Evolutionary conservation across 1,140 invertebrate genomes (phyloP).

Genomic region (Drosophila nannoptera): DNA sequence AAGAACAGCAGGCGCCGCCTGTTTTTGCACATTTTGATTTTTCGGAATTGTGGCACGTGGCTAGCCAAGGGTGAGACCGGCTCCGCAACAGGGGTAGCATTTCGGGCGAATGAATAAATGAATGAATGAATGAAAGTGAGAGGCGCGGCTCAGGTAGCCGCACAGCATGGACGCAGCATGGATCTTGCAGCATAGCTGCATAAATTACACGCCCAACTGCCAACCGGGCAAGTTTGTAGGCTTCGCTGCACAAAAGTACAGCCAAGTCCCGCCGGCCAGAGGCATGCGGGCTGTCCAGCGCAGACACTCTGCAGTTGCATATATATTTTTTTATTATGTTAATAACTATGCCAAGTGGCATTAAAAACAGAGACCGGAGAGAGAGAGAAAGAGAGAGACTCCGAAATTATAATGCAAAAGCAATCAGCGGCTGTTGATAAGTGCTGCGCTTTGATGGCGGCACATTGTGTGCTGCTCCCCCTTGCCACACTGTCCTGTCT

Average conservation of each 20-base stretch:
- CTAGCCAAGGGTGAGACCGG: conserved; percentile 38
- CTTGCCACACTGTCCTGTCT: conserved; percentile 6
- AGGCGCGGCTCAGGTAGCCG: conserved; percentile 47
- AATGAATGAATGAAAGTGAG: conserved; percentile 46
- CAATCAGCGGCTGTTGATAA: conserved; percentile 38
- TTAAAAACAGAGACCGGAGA: conserved; percentile 1
- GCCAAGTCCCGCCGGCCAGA: conserved; percentile 14
- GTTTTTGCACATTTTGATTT: conserved; percentile 76
- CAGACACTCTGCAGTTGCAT: conserved; percentile 23
- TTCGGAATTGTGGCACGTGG: conserved; percentile 66
- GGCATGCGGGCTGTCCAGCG: conserved; percentile 40
- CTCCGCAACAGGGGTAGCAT: conserved; percentile 47
- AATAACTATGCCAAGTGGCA: conserved; percentile 36
- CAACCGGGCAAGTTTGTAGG: conserved; percentile 28
- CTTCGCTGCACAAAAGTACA: conserved; percentile 40
- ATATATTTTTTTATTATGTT: conserved; percentile 26
- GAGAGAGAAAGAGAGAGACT: neutral
- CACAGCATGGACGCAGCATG: conserved; percentile 13
- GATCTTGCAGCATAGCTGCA: conserved; percentile 53
- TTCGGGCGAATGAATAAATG: neutral
- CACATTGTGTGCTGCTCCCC: conserved; percentile 32
- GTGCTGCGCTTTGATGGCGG: conserved; percentile 36
- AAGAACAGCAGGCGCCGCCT: conserved; percentile 71
- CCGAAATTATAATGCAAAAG: conserved; percentile 15
- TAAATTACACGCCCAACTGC: conserved; percentile 60